Conservation (phyloP, 2,888 invertebrate genomes). For the Leptopilina drosophilae region DNA sequence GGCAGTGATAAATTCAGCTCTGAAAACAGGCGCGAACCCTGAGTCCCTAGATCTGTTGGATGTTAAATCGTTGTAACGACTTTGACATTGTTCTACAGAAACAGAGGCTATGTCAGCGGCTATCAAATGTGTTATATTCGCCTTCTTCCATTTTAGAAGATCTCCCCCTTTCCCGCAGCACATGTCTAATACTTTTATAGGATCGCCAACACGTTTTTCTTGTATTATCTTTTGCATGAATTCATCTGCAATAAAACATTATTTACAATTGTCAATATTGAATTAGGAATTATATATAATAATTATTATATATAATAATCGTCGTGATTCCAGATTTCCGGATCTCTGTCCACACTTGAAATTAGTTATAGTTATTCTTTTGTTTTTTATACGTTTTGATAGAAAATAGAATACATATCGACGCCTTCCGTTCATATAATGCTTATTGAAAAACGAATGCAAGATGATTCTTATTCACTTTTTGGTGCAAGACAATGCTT, state of each 20-base stretch:
- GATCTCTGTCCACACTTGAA: too few relatives aligned
- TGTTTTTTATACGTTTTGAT: too few relatives aligned
- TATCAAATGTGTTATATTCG: conserved; percentile 87
- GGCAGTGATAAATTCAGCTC: conserved; percentile 93
- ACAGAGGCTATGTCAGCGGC: conserved; percentile 96
- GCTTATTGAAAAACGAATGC: too few relatives aligned
- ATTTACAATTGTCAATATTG: too few relatives aligned
- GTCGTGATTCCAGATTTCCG: too few relatives aligned
- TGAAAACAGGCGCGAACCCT: conserved; percentile 79
- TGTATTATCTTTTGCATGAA: conserved; percentile 84
- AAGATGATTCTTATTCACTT: too few relatives aligned
- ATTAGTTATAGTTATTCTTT: too few relatives aligned
- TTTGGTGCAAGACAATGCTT: too few relatives aligned
- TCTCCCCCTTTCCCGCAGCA: conserved; percentile 99
- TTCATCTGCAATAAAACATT: conserved; percentile 66
- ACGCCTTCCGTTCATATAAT: too few relatives aligned
- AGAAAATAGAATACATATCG: too few relatives aligned
- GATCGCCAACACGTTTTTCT: conserved; percentile 82
- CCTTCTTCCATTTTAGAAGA: conserved; percentile 96
- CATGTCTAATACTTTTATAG: conserved; percentile 90
- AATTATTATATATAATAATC: too few relatives aligned
- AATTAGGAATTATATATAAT: too few relatives aligned
- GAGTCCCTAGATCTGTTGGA: conserved; percentile 56
- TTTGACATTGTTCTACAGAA: conserved; percentile 93
- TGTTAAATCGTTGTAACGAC: conserved; percentile 86